These are phyloP conservation scores for Remorina albescens DNA, from an alignment of 2,797 vertebrate species.

Conservation along the genomic window DNA sequence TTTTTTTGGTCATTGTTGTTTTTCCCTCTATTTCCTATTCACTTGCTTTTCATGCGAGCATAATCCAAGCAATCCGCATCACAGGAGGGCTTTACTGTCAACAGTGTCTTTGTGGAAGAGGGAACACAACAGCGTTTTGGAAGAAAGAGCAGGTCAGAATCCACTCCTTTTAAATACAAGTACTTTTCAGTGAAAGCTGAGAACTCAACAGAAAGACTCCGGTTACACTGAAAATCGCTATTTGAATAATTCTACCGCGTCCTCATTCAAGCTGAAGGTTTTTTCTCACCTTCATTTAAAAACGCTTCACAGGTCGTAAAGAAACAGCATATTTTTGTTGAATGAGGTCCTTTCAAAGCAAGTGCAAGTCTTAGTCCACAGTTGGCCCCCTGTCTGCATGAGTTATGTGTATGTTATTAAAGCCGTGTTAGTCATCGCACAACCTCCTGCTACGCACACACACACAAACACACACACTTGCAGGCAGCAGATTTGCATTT, in stretches of 20 bases:
- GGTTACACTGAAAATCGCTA: background rate
- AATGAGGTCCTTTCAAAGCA: conserved; percentile 32
- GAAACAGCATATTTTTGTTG: conserved; percentile 20
- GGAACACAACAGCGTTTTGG: background rate
- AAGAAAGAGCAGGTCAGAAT: conserved; percentile 5
- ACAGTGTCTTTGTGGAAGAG: background rate
- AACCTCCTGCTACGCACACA: conserved; percentile 11
- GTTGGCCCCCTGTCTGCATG: background rate
- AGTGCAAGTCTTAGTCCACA: background rate
- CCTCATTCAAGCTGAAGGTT: conserved; percentile 26
- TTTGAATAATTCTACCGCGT: conserved; percentile 20
- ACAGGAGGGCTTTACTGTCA: conserved; percentile 5
- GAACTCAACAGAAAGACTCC: conserved; percentile 1
- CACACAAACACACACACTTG: too few relatives aligned
- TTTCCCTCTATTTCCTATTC: too few relatives aligned
- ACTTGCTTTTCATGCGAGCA: background rate
- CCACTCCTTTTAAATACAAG: background rate
- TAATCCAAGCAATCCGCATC: background rate
- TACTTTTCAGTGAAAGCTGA: conserved; percentile 10
- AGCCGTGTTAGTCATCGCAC: conserved; percentile 2
- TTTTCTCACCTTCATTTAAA: conserved; percentile 14
- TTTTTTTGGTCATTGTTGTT: too few relatives aligned
- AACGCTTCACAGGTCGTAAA: background rate
- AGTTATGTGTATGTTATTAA: conserved; percentile 10
- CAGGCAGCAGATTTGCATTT: background rate